Base-by-base conservation (phyloP, 2,888 invertebrate genomes). In the Neoaliturus tenellus region DNA sequence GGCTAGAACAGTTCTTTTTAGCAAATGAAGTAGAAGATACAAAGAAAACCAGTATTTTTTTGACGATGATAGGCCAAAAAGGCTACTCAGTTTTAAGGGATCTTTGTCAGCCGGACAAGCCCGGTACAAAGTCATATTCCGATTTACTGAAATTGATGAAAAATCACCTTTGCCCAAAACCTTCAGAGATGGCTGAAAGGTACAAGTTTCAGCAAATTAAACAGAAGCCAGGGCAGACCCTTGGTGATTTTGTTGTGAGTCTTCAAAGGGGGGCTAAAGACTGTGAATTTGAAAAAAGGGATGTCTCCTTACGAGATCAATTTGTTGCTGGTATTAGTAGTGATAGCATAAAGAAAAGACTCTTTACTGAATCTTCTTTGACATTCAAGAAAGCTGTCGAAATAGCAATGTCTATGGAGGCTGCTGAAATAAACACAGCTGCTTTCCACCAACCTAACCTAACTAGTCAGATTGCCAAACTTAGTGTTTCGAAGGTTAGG, bases 161-260 rank as follows among this genome's bases (percentile, higher is more conserved):
- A 12, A 48, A 48, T n/a, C 48, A 48, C 17, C n/a, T 48, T 4
- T 12, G n/a, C n/a, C 48, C 48, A 8, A 48, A 48, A 3, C n/a
- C n/a, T n/a, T n/a, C 48, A 48, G 5, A 12, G 17, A 48, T 48
- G 14, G 48, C 48, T 48, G 48, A 48, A 48, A 48, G 48, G 48
- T 48, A 48, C 48, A 48, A 48, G 48, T 48, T 48, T 48, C 48
- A 48, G n/a, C 48, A 48, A 48, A 48, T 48, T n/a, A 48, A 48
- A 48, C 48, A 48, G 14, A 48, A 48, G 14, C n/a, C 48, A 48
- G 48, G 48, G 14, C 48, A 48, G n/a, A n/a, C 48, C 5, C n/a
- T 48, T n/a, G 17, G n/a, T 48, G 48, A 48, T 3, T 48, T 48
- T 48, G n/a, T 48, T n/a, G 48, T 48, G 48, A 8, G 48, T 14